Conservation (phyloP, 1,140 invertebrate genomes). For the Megathymus violae region DNA sequence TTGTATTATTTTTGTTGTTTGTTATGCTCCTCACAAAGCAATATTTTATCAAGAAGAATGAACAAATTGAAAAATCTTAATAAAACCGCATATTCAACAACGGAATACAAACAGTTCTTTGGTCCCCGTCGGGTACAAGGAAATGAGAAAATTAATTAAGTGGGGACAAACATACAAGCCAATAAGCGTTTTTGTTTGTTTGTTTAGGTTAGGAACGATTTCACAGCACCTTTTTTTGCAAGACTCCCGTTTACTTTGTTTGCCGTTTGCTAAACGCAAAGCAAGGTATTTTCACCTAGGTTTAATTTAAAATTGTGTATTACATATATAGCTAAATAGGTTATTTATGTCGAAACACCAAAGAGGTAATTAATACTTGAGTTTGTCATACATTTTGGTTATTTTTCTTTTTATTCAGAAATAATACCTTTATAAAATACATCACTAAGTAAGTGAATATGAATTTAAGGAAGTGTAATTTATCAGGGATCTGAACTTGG, state of each 20-base stretch:
- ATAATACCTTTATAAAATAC: too few species aligned
- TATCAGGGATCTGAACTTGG: too few species aligned
- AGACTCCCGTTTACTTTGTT: slow-evolving; percentile 37
- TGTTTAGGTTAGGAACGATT: slow-evolving; percentile 59
- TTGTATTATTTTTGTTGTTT: too few species aligned
- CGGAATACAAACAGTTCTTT: slow-evolving; percentile 23
- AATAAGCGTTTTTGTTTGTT: slow-evolving; percentile 65
- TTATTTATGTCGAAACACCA: too few species aligned
- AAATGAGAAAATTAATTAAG: slow-evolving; percentile 77
- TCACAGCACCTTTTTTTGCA: slow-evolving; percentile 39
- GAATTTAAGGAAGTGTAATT: too few species aligned
- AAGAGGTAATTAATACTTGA: too few species aligned
- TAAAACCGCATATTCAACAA: slow-evolving; percentile 21
- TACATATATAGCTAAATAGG: not conserved
- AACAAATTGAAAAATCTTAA: slow-evolving; percentile 29
- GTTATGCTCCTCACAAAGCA: not conserved
- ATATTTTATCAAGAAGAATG: not conserved
- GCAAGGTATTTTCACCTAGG: slow-evolving; percentile 24
- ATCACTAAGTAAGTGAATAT: too few species aligned
- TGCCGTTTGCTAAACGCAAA: slow-evolving; percentile 24
- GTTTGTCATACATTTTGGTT: too few species aligned
- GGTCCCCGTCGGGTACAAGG: slow-evolving; percentile 46
- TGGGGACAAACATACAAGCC: slow-evolving; percentile 62
- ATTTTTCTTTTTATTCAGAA: too few species aligned
- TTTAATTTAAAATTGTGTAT: slow-evolving; percentile 20